Percentiles rank a stretch among this genome's conserved stretches.
These are phyloP conservation scores for Watsonalla cultraria DNA, from an alignment of 2,888 invertebrate species.

Conservation along the genomic window DNA sequence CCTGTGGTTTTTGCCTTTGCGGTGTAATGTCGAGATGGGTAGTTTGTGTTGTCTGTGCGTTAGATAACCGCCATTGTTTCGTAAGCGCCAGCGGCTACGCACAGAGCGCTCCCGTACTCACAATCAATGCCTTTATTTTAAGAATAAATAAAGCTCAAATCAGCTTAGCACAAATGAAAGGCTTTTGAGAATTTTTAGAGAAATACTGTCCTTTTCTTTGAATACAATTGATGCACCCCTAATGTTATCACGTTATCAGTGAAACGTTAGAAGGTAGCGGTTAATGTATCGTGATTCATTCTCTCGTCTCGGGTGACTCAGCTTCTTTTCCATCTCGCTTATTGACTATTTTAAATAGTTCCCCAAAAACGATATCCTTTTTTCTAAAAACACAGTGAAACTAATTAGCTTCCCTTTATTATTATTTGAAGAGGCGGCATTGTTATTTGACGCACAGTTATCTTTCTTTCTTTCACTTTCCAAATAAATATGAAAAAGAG, in stretches of 20 bases:
- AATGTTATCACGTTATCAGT: conserved; percentile 51
- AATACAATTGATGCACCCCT: conserved; percentile 38
- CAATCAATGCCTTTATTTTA: conserved; percentile 40
- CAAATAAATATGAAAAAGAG: no score
- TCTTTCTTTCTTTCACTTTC: no score
- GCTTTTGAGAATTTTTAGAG: conserved; percentile 9
- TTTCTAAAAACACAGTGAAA: not conserved
- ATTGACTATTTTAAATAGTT: conserved; percentile 19
- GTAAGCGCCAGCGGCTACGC: conserved; percentile 55
- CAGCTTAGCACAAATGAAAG: conserved; percentile 2
- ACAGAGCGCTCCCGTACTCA: conserved; percentile 50
- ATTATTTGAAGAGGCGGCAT: not conserved
- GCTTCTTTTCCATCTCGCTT: conserved; percentile 17
- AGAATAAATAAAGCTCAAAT: conserved; percentile 9
- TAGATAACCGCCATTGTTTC: conserved; percentile 59
- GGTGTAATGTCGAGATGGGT: conserved; percentile 45
- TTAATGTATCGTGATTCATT: conserved; percentile 51
- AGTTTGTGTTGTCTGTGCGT: conserved; percentile 57
- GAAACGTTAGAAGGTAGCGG: conserved; percentile 57
- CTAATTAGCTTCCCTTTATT: not conserved
- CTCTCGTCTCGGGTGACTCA: conserved; percentile 44
- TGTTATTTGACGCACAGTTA: not conserved
- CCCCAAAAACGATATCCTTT: conserved; percentile 6
- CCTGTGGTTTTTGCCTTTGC: conserved; percentile 36
- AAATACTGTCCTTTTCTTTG: conserved; percentile 29